Base-by-base conservation (phyloP, 2,888 invertebrate genomes). In the Rutpela maculata region DNA sequence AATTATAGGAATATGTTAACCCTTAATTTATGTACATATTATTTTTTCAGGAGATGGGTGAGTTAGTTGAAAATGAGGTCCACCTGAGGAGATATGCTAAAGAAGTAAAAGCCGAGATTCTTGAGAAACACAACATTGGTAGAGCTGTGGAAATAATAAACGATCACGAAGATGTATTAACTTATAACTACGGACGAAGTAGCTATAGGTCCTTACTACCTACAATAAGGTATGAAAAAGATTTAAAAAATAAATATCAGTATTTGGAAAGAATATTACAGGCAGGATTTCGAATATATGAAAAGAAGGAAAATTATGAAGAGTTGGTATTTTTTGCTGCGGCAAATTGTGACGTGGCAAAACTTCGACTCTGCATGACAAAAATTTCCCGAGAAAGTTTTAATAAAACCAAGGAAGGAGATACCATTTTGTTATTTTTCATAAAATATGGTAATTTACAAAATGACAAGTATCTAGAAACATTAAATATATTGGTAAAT, bases 131-230 rank as follows among this genome's bases (percentile, higher is more conserved):
- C 2, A 22, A 70, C 15, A 43, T 70, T 43, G 60, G 50, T 12
- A 50, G 22, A 60, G 70, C 70, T 18, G 18, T 70, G 9, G 17
- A 62, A 62, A 60, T 60, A 60, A 70, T 70, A 38, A 62, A 38
- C 15, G 22, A 62, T 15, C 19, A 60, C 15, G 43, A 59, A 60
- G 70, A 22, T 19, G 50, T 70, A 43, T 35, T 70, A n/a, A 60
- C 56, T 0, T 70, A 43, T 19, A 11, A 70, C 43, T 70, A 38
- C 19, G 70, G 70, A 7, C 60, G 60, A 43, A 19, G 15, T 17
- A 70, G 11, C 5, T 70, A 70, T 26, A 38, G n/a, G n/a, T 70
- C 70, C 7, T 26, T 70, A 22, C 38, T 70, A 60, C 70, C 70
- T n/a, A 70, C 60, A 9, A 70, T 70, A 70, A 35, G 43, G 26